Base-by-base conservation (phyloP, 2,113 vertebrate species). In the Bos javanicus region DNA sequence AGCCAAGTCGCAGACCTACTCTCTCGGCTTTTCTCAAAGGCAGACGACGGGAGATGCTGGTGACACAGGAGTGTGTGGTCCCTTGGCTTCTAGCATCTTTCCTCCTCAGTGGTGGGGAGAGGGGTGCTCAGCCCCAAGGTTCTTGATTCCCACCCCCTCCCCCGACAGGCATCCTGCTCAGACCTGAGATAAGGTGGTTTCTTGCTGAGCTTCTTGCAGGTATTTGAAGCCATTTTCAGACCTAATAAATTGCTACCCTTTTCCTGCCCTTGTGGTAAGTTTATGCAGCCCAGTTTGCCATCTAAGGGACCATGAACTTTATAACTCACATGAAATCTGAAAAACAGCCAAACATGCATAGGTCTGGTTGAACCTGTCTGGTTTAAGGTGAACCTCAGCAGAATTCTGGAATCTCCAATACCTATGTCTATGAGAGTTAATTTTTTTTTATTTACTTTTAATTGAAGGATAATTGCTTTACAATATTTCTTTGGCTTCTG, bases 121-220 rank as follows among this genome's bases (percentile, higher is more conserved):
- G 8, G 19, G 5, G 7, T 2, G 3, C 4, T 3, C 33, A n/a
- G 78, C 30, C 16, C 7, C 25, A 8, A 0, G 1, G 16, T 15
- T 28, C 76, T 28, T 23, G 3, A 7, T 23, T 14, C 54, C 9
- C 12, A 1, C 11, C 28, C 9, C 26, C 21, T 3, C 23, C 10
- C 0, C 33, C 8, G 1, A 25, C 33, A 56, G 33, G 50, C 23
- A 13, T 19, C 57, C 82, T 13, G 1, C 82, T 85, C 80, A 6
- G 2, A 25, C 46, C 52, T 8, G 17, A 48, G 67, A 43, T 23
- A 36, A 16, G n/a, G 54, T 12, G 19, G 7, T 9, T n/a, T 30
- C 52, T 50, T 2, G 5, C 54, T 46, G 56, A 78, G 46, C 26
- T 54, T 30, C 13, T 28, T 36, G 33, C 25, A 67, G n/a, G n/a